Conservation (phyloP, 2,797 vertebrate species). For the Peromyscus nudipes region DNA sequence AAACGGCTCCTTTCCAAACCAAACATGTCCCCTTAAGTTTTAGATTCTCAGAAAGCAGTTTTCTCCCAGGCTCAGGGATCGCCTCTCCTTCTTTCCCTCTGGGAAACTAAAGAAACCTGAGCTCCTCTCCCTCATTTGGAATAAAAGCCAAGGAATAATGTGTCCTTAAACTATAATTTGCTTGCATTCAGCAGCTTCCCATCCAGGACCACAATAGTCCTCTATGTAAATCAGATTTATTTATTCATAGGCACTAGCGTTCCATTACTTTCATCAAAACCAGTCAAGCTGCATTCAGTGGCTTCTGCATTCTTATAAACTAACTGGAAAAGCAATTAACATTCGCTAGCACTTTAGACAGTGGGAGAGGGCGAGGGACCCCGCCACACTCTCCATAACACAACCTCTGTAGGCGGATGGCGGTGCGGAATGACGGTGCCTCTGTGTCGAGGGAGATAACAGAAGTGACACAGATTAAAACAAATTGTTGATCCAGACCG, state of each 20-base stretch:
- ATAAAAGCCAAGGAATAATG: conserved; percentile 78
- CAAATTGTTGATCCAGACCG: conserved; percentile 90
- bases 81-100: not conserved
- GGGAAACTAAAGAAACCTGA: conserved; percentile 56
- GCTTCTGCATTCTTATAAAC: conserved; percentile 84
- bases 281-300: conserved; percentile 80
- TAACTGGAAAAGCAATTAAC: conserved; percentile 89
- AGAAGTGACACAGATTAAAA: conserved; percentile 93
- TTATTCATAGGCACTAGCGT: conserved; percentile 88
- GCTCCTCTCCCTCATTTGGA: conserved; percentile 67
- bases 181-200: conserved; percentile 80
- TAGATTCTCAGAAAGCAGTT: not conserved
- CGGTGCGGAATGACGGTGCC: conserved; percentile 87
- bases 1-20: conserved; percentile 29
- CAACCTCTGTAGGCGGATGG: conserved; percentile 85
- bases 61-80: not conserved
- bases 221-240: conserved; percentile 87
- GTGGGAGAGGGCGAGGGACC: conserved; percentile 77
- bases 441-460: conserved; percentile 89
- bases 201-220: conserved; percentile 76
- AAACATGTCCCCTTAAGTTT: not conserved
- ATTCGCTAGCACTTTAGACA: conserved; percentile 78
- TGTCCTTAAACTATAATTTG: conserved; percentile 83
- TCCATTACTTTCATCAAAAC: conserved; percentile 89
- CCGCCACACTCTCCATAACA: conserved; percentile 80